phyloP scores from a whole-genome alignment of 2,113 vertebrate genomes.

The Entomyzon cyanotis region DNA sequence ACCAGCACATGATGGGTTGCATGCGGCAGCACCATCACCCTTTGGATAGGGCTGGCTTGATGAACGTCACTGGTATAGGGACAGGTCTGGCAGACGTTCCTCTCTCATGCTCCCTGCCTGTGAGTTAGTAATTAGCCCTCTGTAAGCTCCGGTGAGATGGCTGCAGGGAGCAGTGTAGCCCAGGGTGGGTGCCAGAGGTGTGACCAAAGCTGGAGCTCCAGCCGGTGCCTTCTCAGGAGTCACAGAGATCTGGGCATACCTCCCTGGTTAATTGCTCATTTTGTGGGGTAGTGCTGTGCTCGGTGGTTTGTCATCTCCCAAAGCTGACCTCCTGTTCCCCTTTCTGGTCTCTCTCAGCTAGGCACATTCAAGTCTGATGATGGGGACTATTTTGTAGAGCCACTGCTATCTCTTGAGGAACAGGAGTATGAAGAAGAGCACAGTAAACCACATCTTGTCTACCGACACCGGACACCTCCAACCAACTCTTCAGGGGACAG shows the following conservation, averaged over 20 bases:
- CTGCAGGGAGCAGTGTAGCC: neutral
- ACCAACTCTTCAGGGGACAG: conserved; percentile 65
- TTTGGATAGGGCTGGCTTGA: fast-evolving
- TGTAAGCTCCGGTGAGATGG: neutral
- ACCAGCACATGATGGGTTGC: fast-evolving
- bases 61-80: neutral
- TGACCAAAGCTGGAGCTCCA: neutral
- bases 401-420: conserved; percentile 84
- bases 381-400: conserved; percentile 97
- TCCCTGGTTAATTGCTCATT: fast-evolving
- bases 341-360: conserved; percentile 80
- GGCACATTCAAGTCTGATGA: conserved; percentile 96
- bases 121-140: neutral
- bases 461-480: conserved; percentile 79
- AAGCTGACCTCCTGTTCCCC: neutral
- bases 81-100: fast-evolving
- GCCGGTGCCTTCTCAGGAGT: fast-evolving
- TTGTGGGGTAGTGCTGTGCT: neutral
- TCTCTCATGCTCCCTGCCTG: neutral
- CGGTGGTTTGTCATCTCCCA: fast-evolving
- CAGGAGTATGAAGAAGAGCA: conserved; percentile 91
- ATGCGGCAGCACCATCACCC: neutral
- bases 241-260: neutral
- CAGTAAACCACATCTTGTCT: conserved; percentile 94
- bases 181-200: fast-evolving